Conservation (phyloP, 2,888 invertebrate species). For the Xestia xanthographa region DNA sequence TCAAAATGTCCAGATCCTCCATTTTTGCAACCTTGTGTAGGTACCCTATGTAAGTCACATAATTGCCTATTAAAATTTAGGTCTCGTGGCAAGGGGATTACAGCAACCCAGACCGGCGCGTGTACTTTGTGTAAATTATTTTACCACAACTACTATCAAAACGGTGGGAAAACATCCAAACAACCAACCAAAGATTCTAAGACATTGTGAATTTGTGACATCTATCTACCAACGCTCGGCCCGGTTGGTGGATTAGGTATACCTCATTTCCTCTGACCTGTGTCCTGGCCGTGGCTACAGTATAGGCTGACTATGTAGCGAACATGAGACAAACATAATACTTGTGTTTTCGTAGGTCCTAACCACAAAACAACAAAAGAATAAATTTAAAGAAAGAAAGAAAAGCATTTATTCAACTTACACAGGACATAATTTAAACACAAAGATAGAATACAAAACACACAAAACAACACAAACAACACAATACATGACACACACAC, state of each 20-base stretch:
- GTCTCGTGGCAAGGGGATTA: too few relatives aligned
- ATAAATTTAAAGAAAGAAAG: too few relatives aligned
- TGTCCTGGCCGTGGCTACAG: neutral
- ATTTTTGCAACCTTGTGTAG: too few relatives aligned
- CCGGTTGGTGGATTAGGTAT: neutral
- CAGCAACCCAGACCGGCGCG: too few relatives aligned
- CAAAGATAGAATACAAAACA: too few relatives aligned
- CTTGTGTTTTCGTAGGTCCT: neutral
- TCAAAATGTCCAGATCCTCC: too few relatives aligned
- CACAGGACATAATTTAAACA: too few relatives aligned
- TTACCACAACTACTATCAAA: neutral
- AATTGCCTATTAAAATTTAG: too few relatives aligned
- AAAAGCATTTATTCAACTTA: too few relatives aligned
- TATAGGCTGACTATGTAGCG: neutral
- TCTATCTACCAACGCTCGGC: neutral
- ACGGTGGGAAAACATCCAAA: neutral
- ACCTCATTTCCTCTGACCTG: neutral
- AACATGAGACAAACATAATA: neutral
- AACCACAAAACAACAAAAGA: neutral
- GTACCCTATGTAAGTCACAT: too few relatives aligned
- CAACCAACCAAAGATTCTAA: neutral
- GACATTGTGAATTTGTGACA: neutral
- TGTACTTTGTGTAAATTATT: neutral
- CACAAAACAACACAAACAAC: too few relatives aligned
- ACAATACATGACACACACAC: too few relatives aligned